Conservation (phyloP, 1,140 invertebrate species). For the Stegodyphus dumicola region DNA sequence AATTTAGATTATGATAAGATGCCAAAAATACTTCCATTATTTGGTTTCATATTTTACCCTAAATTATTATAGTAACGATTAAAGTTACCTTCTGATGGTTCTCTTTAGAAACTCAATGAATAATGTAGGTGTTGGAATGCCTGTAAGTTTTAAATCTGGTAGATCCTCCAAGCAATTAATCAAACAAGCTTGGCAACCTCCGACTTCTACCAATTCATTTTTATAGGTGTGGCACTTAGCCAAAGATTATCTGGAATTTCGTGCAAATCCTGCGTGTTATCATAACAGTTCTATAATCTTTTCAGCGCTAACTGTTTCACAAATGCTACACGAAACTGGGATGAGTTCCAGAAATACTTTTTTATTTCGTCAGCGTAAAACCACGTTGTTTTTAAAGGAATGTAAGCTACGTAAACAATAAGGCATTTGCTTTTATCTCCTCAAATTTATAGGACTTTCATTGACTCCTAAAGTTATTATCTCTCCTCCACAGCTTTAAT, state of each 20-base stretch:
- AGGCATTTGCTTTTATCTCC: too few species aligned
- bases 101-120: conserved; percentile 28
- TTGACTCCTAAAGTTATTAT: too few species aligned
- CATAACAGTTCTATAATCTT: conserved; percentile 32
- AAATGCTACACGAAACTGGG: too few species aligned
- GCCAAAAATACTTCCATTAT: too few species aligned
- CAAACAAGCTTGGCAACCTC: conserved; percentile 11
- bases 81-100: background rate
- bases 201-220: conserved; percentile 24
- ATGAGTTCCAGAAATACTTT: too few species aligned
- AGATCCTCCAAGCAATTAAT: conserved; percentile 36
- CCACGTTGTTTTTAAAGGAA: too few species aligned
- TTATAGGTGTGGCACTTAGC: conserved; percentile 38
- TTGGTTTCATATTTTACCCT: too few species aligned
- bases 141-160: background rate
- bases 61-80: conserved; percentile 7
- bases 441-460: too few species aligned
- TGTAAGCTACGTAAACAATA: too few species aligned
- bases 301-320: background rate
- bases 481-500: too few species aligned
- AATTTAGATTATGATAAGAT: too few species aligned
- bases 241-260: conserved; percentile 34
- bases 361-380: too few species aligned
- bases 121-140: conserved; percentile 12
- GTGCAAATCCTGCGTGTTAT: conserved; percentile 33